Base-by-base conservation (phyloP, 2,113 vertebrate species). In the Halichoeres trimaculatus region DNA sequence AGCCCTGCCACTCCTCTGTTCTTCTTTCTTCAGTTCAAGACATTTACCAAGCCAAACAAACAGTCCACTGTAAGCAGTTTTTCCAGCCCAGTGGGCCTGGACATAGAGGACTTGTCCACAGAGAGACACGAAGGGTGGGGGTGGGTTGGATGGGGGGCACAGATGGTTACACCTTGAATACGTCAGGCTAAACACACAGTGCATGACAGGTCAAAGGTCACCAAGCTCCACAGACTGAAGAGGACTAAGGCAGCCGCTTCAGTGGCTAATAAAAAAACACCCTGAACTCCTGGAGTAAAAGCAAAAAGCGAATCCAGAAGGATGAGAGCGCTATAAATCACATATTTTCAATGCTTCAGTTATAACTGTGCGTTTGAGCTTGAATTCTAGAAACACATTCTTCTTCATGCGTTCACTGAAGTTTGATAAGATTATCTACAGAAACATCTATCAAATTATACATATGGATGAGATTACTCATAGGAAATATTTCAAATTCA, bases 81-180 rank as follows among this genome's bases (percentile, higher is more conserved):
- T 91, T 90, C 85, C 87, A 91, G 73, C 24, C 78, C 88, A 86
- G 70, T 74, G 78, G 71, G 12, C 65, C 56, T 55, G 81, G 84
- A 91, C 88, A 91, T 77, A 78, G 84, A 76, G 38, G 55, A 76
- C 74, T 84, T 86, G 84, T 89, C 80, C 71, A 34, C 30, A 52
- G 62, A 81, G 59, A 62, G 81, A 83, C 56, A 70, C 13, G 1
- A 65, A 50, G 58, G 57, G 51, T 34, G 17, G 19, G 38, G 58
- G 35, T 34, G 17, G 8, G 24, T 19, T 16, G 34, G 50, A 24
- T 47, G 53, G 70, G 34, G 17, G 57, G 41, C 85, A 85, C 88
- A 90, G 86, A 91, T 86, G 88, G 85, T 45, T 85, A 90, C 88
- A 93, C 89, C 90, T 92, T 90, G 81, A 90, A 90, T 87, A 85